Evolutionary conservation across 2,113 vertebrate genomes (phyloP), one percentile per base, ranked within the genome.

Genomic region (Pedetes capensis): DNA sequence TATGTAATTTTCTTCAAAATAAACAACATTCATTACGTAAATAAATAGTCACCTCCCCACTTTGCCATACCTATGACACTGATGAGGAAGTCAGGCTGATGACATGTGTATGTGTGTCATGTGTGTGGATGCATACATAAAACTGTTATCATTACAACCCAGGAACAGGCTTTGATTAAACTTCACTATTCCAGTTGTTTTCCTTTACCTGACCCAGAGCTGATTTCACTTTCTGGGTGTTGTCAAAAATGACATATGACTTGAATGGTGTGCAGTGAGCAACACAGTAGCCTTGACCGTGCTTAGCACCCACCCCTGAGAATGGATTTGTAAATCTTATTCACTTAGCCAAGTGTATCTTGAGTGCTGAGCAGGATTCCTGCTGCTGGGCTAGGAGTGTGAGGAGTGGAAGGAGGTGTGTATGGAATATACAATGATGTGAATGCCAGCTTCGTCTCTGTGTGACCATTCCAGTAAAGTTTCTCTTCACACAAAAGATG

Each of bases 1-100:
- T 90, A 42, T 49, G 12, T 53, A 61, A 57, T 47, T 80, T 55
- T 57, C 69, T 64, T 93, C 55, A 89, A 96, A 91, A 61, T n/a
- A 82, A 74, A 27, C 39, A 68, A 23, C 39, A 27, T 81, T 42
- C 29, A 49, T 22, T 55, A 3, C 53, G 3, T 66, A 59, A 51
- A 55, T 55, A 51, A 29, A 66, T 63, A 71, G 34, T 27, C 3
- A 27, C n/a, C 23, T 42, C 25, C 16, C 6, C 34, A n/a, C 47
- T 39, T 66, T 20, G 39, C 64, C 63, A 71, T 42, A 25, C 32
- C 27, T n/a, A 3, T 71, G 42, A 20, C 34, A 13, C n/a, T 71
- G 68, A 27, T 29, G 39, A n/a, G 5, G 20, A 51, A 12, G 1
- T 90, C 61, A 51, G 23, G 5, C 71, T 34, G n/a, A 13, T 22